Base-by-base conservation (phyloP, 2,113 vertebrate genomes). In the Proteles cristata region DNA sequence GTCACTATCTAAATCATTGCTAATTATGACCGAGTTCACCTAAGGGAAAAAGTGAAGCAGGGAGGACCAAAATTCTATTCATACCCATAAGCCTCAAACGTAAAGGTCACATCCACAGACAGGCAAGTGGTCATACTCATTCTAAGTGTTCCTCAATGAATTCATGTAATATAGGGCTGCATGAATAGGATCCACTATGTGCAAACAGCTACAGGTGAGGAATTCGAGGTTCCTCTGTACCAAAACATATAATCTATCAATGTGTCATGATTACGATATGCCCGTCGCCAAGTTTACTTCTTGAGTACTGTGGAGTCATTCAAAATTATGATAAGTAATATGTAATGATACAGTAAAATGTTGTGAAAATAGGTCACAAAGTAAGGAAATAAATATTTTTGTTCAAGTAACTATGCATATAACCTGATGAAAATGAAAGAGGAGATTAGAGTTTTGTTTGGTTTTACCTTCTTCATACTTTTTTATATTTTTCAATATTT, bases 321-420 rank as follows among this genome's bases (percentile, higher is more conserved):
- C 28, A 55, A 91, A 87, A 66, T 82, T 63, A 95, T 73, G 65
- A n/a, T 74, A 94, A 77, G 83, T 79, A 79, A 77, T 61, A 88
- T 71, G 93, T 83, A 94, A 80, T 61, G 33, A 63, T 35, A 76
- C 2, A 93, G 14, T 77, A 97, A 90, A 90, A 76, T 31, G 68
- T 25, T 39, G 23, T 35, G 21, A 80, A 96, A 94, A 69, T 26
- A 77, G 28, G 15, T 81, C 61, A 81, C 28, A 76, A 93, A 95
- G 50, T n/a, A 83, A 6, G 19, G 26, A 88, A 88, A 93, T 66
- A 90, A 92, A 33, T 26, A 76, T 50, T 87, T 58, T 81, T 89
- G 58, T 61, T 93, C 58, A 85, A 50, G 2, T 74, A 91, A 45
- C 26, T 48, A 76, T 11, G 16, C 11, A 94, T 2, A 43, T 71